Base-by-base conservation (phyloP, 2,113 vertebrate genomes). In the Neomonachus schauinslandi region DNA sequence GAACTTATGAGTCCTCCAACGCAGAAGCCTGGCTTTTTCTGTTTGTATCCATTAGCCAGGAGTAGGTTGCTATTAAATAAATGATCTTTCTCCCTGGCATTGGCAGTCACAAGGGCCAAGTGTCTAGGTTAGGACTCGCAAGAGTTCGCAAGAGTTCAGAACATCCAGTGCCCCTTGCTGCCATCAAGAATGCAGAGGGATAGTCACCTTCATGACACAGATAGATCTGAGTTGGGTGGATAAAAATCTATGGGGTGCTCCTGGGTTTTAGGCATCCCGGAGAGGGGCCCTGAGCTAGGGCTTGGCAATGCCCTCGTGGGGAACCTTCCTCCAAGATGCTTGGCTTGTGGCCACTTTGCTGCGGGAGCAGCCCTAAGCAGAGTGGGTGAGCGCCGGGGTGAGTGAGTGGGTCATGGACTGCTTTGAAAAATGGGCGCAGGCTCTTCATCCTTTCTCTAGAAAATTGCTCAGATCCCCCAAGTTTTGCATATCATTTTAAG, bases 1-100 rank as follows among this genome's bases (percentile, higher is more conserved):
- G 96, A 96, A 97, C 98, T 98, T 99, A 98, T 99, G 99, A 98
- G 98, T 98, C 98, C 98, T 98, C 98, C 59, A 33, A 97, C 93
- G 97, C 98, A 97, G 99, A 98, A 99, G 98, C 97, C 82, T 97
- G 98, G 97, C 98, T 99, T 90, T 97, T 97, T 94, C 72, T 98
- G 99, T 98, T 98, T 65, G 63, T 98, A 99, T 97, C 98, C 98
- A 99, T 99, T 99, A 99, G 98, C 98, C 98, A 97, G 98, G 98
- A 97, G 93, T 96, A 98, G 99, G 96, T 98, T 77, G 95, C 98
- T 98, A 99, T 99, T 98, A 99, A 99, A 89, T 95, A 97, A 96
- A 95, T 96, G 85, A 95, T 96, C 49, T 84, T 53, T 94, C 91
- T 94, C 89, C 67, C 63, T 63, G 2, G 71, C 84, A n/a, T 18